Evolutionary conservation across 2,797 vertebrate species (phyloP), one percentile per base, ranked within the genome.

Genomic region (Sebastes taczanowskii): DNA sequence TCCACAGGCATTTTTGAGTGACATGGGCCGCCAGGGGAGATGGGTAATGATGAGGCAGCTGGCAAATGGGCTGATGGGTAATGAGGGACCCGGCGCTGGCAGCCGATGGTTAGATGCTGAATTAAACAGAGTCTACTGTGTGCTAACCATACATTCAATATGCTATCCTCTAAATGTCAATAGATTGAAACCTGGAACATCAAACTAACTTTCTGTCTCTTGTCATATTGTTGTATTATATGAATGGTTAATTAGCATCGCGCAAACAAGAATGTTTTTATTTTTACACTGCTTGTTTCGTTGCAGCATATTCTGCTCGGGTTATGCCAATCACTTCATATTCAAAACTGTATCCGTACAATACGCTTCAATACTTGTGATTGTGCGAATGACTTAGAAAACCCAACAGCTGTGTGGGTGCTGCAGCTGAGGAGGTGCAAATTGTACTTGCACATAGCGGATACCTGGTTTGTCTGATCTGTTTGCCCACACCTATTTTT

Each of bases 11-110:
- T 81, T 89, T 89, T 89, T 93, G 93, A 94, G 84, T 94, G 94
- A 93, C 93, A 93, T 84, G 58, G 84, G 84, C 89, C 63, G 88
- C 88, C 89, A 82, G 70, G 93, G 94, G 92, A 94, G 88, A 94
- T 86, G 89, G 89, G 91, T 94, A 94, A 95, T 94, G 92, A 95
- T 94, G 92, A 95, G 91, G 91, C 92, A 92, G 91, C 92, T 94
- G 94, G 92, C 91, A 94, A 94, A 95, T 89, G 91, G 91, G 89
- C 90, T 93, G 93, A 94, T 92, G 92, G 91, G 94, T 94, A 94
- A 95, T 94, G 92, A 94, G 94, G 89, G 94, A 92, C 84, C 86
- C 55, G 38, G 71, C 59, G 83, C 83, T 91, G 91, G 90, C 93
- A 93, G 87, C 85, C 63, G 66, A 89, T 80, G 82, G 92, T 93